Evolutionary conservation across 92 coral and sea anemone genomes (phyloP).

Genomic region (Desmophyllum pertusum): DNA sequence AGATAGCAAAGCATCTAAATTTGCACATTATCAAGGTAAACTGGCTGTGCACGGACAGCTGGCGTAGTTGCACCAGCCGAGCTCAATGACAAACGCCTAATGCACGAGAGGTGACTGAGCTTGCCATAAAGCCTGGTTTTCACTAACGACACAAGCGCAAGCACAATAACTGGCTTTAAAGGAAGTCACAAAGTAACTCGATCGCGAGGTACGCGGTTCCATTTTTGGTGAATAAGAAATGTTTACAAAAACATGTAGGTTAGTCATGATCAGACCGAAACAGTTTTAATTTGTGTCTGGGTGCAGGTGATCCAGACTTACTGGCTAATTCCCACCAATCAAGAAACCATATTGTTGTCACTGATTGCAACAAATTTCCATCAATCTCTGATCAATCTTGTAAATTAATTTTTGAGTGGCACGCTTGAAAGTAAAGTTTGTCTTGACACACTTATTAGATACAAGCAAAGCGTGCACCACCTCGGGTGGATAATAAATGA

Average conservation of each 20-base stretch:
- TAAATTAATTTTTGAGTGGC: background rate
- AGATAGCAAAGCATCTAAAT: background rate
- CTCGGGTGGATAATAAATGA: background rate
- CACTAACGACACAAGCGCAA: too few species aligned
- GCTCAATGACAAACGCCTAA: background rate
- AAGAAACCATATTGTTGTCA: background rate
- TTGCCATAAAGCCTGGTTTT: too few species aligned
- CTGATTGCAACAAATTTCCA: background rate
- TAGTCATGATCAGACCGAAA: background rate
- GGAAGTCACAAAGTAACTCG: background rate
- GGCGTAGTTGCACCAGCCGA: too few species aligned
- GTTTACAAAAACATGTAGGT: background rate
- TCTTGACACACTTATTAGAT: constrained; percentile 8
- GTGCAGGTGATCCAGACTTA: background rate
- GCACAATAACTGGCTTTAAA: too few species aligned
- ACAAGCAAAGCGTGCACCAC: constrained; percentile 4
- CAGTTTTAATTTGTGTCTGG: background rate
- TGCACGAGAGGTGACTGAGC: background rate
- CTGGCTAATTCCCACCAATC: background rate
- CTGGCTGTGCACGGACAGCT: background rate
- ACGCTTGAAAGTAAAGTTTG: background rate
- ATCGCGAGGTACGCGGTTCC: background rate
- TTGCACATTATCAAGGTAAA: background rate
- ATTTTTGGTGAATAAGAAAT: background rate
- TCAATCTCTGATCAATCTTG: background rate